phyloP scores from a whole-genome alignment of 2,113 vertebrate species.

The Spermophilus dauricus region DNA sequence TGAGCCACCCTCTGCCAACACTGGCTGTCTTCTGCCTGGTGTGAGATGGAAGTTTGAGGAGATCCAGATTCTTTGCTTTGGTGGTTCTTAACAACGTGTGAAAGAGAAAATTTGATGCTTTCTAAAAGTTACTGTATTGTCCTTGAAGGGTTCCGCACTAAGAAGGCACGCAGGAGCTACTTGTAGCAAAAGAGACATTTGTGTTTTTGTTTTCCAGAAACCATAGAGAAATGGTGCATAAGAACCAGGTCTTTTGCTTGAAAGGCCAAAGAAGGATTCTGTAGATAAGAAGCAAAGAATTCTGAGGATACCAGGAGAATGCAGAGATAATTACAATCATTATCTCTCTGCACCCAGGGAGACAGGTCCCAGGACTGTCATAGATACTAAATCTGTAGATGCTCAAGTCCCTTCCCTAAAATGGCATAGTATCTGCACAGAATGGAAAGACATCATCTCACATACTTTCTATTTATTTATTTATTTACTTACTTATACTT shows the following conservation, averaged over 20 bases:
- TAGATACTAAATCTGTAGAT: neutral
- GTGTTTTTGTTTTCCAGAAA: neutral
- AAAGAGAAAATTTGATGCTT: neutral
- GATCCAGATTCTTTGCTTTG: neutral
- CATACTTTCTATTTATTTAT: too few relatives aligned
- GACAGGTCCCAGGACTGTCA: neutral
- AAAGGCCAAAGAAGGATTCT: neutral
- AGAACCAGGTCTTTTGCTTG: neutral
- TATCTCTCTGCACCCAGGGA: neutral
- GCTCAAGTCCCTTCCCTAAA: neutral
- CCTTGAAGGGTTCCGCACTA: neutral
- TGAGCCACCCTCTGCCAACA: neutral
- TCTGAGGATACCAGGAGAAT: neutral
- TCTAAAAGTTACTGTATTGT: neutral
- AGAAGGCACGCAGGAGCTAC: neutral
- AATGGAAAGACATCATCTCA: neutral
- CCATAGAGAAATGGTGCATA: fast-evolving
- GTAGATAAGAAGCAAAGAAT: neutral
- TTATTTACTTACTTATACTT: too few relatives aligned
- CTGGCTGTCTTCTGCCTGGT: neutral
- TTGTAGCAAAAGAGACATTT: neutral
- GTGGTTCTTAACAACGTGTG: neutral
- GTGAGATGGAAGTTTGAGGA: neutral
- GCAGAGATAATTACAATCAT: too few relatives aligned
- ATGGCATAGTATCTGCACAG: neutral